Evolutionary conservation across 1,140 invertebrate species (phyloP).

Genomic region (Pseudoatta argentina): DNA sequence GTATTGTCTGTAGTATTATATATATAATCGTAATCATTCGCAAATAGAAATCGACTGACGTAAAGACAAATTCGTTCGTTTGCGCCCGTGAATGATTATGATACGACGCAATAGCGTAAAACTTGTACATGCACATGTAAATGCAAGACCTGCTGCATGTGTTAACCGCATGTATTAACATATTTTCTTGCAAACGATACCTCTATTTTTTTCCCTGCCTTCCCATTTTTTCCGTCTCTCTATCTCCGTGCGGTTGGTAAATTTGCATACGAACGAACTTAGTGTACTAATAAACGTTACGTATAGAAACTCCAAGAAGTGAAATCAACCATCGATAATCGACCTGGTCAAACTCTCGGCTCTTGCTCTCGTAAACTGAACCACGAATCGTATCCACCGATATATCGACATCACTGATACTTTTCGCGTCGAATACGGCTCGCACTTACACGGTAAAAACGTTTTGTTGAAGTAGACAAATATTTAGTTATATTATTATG

Average conservation of each 20-base stretch:
- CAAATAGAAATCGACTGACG: conserved; percentile 70
- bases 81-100: conserved; percentile 71
- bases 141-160: not conserved
- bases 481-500: no score
- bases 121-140: not conserved
- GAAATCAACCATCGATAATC: conserved; percentile 37
- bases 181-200: conserved; percentile 55
- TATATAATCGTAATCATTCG: conserved; percentile 60
- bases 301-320: conserved; percentile 19
- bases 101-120: conserved; percentile 61
- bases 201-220: not conserved
- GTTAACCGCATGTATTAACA: conserved; percentile 48
- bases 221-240: conserved; percentile 35
- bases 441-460: not conserved
- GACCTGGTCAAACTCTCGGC: not conserved
- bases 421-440: conserved; percentile 51
- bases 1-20: no score
- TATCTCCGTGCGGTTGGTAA: conserved; percentile 26
- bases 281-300: conserved; percentile 57
- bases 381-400: not conserved
- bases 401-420: not conserved
- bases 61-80: conserved; percentile 73
- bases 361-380: conserved; percentile 23
- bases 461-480: no score
- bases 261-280: conserved; percentile 69